These are phyloP conservation scores for Parthenolecanium corni DNA, from an alignment of 2,888 invertebrate species.

Conservation along the genomic window DNA sequence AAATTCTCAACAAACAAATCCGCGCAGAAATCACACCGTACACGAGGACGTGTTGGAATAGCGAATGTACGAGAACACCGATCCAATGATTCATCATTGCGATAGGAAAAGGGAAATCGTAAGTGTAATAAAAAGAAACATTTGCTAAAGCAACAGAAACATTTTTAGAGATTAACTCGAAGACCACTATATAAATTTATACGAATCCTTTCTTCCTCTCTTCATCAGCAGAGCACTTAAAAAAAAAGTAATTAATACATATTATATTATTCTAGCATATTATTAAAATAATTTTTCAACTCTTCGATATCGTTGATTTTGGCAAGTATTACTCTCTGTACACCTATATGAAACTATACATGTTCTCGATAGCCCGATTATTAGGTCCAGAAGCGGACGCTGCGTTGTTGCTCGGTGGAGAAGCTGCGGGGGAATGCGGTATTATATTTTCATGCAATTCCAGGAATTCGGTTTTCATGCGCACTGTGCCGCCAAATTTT, in stretches of 20 bases:
- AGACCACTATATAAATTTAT: no score
- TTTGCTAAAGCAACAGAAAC: neutral
- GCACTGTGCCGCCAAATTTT: slow-evolving; percentile 24
- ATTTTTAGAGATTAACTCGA: no score
- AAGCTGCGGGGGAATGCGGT: neutral
- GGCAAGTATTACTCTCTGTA: no score
- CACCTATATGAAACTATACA: slow-evolving; percentile 50
- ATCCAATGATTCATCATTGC: no score
- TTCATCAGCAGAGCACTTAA: no score
- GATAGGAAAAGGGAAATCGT: neutral
- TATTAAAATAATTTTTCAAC: neutral
- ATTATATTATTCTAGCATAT: neutral
- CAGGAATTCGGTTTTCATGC: slow-evolving; percentile 28
- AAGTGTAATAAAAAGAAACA: neutral
- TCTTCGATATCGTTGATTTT: neutral
- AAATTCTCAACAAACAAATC: no score
- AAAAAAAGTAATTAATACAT: no score
- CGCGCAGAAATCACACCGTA: no score
- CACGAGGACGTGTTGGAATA: no score
- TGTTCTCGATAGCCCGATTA: slow-evolving; percentile 49
- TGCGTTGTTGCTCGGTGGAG: slow-evolving; percentile 36
- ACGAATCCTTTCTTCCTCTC: no score
- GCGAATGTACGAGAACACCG: no score
- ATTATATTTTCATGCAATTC: slow-evolving; percentile 23
- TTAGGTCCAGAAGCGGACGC: slow-evolving; percentile 37